A percentile compares a stretch with the other conserved stretches of the same genome.
phyloP scores from a whole-genome alignment of 2,113 vertebrate genomes.

The Hipposideros armiger region DNA sequence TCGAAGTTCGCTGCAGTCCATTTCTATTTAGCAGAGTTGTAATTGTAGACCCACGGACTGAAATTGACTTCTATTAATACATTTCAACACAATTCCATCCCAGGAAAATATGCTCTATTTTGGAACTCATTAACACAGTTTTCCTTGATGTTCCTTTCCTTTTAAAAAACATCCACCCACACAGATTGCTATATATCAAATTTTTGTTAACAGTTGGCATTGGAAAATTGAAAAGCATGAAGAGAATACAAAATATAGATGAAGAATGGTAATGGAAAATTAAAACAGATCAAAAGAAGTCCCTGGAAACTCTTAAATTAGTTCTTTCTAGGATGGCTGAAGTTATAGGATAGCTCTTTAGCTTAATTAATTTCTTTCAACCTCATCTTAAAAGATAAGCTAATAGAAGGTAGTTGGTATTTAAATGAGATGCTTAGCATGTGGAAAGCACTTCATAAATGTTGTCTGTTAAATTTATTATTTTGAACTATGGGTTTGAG shows the following conservation, averaged over 20 bases:
- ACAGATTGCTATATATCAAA: background rate
- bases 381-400: constrained; percentile 4
- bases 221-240: constrained; percentile 10
- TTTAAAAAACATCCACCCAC: constrained; percentile 46
- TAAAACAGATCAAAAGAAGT: constrained; percentile 13
- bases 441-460: constrained; percentile 12
- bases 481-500: background rate
- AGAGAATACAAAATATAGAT: constrained; percentile 37
- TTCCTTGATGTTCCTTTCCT: constrained; percentile 38
- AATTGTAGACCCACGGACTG: background rate
- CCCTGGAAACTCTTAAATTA: constrained; percentile 4
- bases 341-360: background rate
- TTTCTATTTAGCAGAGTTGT: constrained; percentile 10
- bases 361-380: background rate
- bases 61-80: constrained; percentile 23
- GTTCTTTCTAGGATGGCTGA: background rate
- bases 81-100: constrained; percentile 5
- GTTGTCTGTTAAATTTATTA: background rate
- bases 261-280: background rate
- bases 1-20: constrained; percentile 6
- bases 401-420: background rate
- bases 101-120: background rate
- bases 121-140: constrained; percentile 41
- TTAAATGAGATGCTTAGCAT: constrained; percentile 41
- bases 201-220: constrained; percentile 36